Evolutionary conservation across 1,140 invertebrate species (phyloP), one percentile per base, ranked within the genome.

Genomic region (Drosophila pachea): DNA sequence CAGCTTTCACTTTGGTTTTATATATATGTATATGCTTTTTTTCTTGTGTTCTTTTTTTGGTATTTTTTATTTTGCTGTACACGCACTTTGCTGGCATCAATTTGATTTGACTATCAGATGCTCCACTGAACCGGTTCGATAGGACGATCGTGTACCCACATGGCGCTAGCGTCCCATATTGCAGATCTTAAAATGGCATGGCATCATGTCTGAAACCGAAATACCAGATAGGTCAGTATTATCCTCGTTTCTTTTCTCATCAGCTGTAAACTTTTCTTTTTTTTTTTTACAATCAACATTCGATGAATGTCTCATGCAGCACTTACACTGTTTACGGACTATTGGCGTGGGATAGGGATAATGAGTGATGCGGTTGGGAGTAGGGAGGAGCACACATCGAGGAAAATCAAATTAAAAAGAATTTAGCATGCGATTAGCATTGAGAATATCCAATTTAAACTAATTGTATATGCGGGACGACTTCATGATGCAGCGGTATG

Each of bases 261-360:
- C 1, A 22, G 22, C n/a, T n/a, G n/a, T n/a, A n/a, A n/a, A n/a
- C n/a, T 22, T 22, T 22, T 22, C 22, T 22, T 22, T 3, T 1
- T 22, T n/a, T n/a, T n/a, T n/a, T n/a, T n/a, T n/a, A n/a, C n/a
- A n/a, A n/a, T n/a, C n/a, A 3, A 22, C 22, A 22, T 22, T 22
- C 22, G 22, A 22, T 22, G 3, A 7, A 35, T 40, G 16, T 48
- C 42, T 71, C 78, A 82, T 82, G 78, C 78, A 74, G 63, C 64
- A 88, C 87, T 88, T 88, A 88, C 87, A 88, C 63, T 86, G 76
- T 78, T 84, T 88, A 76, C 83, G 87, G 71, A 87, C 87, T 88
- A 3, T 3, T 22, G 22, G 22, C 22, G 22, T 22, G 1, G 22
- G 22, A 2, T 22, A 22, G 3, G 22, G 22, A 22, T 2, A 22